Evolutionary conservation across 2,797 vertebrate genomes (phyloP).

Genomic region (Eulemur albifrons): DNA sequence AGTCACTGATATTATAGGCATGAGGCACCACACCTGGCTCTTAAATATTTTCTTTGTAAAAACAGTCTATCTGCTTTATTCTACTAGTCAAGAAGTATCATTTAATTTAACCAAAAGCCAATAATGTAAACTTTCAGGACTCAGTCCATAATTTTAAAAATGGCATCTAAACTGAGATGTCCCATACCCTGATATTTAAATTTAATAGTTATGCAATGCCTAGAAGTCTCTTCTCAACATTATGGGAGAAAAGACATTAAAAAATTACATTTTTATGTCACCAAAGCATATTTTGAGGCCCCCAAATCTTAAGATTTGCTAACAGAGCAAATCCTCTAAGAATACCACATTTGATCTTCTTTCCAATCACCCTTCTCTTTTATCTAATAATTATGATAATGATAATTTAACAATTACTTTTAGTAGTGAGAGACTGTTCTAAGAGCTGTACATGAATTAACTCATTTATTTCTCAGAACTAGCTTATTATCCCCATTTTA

Average conservation of each 20-base stretch:
- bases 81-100: neutral
- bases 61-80: neutral
- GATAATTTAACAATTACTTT: conserved; percentile 11
- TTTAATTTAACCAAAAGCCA: conserved; percentile 24
- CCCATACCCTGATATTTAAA: neutral
- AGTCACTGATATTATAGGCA: neutral
- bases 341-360: neutral
- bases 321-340: neutral
- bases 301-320: conserved; percentile 2
- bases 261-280: conserved; percentile 22
- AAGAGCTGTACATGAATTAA: neutral
- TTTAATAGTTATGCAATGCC: neutral
- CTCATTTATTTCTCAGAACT: neutral
- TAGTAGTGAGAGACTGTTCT: neutral
- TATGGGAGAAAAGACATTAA: neutral
- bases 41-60: conserved; percentile 19
- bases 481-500: neutral
- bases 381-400: neutral
- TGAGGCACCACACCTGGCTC: neutral
- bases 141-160: conserved; percentile 13
- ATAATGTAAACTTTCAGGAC: neutral
- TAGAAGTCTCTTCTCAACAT: neutral
- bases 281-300: neutral
- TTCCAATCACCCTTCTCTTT: neutral
- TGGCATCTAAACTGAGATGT: neutral